These are phyloP conservation scores for Eublepharis macularius DNA, from an alignment of 2,113 vertebrate species.

Conservation along the genomic window DNA sequence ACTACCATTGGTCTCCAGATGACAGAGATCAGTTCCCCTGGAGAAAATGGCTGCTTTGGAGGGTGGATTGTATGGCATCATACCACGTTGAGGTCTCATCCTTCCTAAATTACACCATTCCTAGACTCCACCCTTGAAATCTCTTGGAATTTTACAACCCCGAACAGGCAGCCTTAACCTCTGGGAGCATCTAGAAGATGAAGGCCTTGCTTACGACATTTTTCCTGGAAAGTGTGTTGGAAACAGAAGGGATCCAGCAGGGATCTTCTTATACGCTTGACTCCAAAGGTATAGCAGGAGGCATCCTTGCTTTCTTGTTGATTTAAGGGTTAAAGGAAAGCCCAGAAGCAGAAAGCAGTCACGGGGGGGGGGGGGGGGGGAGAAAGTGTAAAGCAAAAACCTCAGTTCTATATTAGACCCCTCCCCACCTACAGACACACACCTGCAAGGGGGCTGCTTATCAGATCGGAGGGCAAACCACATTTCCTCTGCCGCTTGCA, in stretches of 20 bases:
- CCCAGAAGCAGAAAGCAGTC: not conserved
- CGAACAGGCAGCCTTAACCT: too few relatives aligned
- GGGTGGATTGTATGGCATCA: too few relatives aligned
- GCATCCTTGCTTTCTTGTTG: not conserved
- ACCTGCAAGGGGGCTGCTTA: constrained; percentile 17
- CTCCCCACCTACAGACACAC: not conserved
- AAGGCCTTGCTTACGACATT: not conserved
- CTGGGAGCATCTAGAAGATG: not conserved
- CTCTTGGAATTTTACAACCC: too few relatives aligned
- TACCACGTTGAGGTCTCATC: too few relatives aligned
- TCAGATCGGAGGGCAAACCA: constrained; percentile 33
- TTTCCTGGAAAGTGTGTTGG: not conserved
- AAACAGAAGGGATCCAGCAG: too few relatives aligned
- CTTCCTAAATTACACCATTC: too few relatives aligned
- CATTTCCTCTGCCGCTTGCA: not conserved
- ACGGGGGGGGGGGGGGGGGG: not conserved
- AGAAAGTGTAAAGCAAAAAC: not conserved
- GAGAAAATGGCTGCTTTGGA: too few relatives aligned
- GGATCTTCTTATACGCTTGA: not conserved
- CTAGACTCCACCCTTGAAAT: too few relatives aligned
- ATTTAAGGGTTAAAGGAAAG: constrained; percentile 19
- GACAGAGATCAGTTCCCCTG: too few relatives aligned
- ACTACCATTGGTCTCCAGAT: too few relatives aligned
- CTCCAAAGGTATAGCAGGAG: not conserved
- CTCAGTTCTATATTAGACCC: not conserved